Conservation (phyloP, 1,140 invertebrate genomes). For the Trachymyrmex septentrionalis region DNA sequence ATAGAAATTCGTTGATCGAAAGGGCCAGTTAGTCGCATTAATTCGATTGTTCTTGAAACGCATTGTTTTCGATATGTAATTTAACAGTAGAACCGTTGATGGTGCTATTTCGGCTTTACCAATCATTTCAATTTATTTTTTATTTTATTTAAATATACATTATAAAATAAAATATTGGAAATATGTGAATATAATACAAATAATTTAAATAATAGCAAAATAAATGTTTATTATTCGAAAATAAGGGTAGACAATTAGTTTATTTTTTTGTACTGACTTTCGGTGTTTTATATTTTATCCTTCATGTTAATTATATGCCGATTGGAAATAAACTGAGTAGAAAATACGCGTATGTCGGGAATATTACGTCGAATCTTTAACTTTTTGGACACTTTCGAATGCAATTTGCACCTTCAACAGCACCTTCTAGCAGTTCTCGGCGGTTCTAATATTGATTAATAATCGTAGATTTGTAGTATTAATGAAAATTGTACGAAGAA, state of each 20-base stretch:
- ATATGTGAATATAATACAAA: too few relatives aligned
- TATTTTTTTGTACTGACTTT: slow-evolving; percentile 29
- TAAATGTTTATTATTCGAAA: too few relatives aligned
- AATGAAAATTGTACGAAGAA: background rate
- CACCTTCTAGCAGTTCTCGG: too few relatives aligned
- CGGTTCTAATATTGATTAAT: too few relatives aligned
- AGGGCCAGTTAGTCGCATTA: background rate
- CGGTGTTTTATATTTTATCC: slow-evolving; percentile 39
- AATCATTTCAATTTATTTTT: too few relatives aligned
- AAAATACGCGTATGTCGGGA: background rate
- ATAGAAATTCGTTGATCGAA: background rate
- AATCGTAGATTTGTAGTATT: background rate
- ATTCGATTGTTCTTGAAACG: background rate
- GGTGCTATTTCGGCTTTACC: too few relatives aligned
- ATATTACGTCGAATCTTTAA: background rate
- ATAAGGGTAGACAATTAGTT: background rate
- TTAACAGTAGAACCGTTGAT: background rate
- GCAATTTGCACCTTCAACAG: too few relatives aligned
- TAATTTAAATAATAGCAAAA: too few relatives aligned
- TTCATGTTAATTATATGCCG: background rate
- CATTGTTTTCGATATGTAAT: background rate
- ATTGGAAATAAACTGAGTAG: background rate
- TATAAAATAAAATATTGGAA: too few relatives aligned
- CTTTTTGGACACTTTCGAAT: background rate
- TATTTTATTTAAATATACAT: too few relatives aligned